These are phyloP conservation scores for Agriotes lineatus DNA, from an alignment of 2,888 invertebrate genomes.

Conservation along the genomic window DNA sequence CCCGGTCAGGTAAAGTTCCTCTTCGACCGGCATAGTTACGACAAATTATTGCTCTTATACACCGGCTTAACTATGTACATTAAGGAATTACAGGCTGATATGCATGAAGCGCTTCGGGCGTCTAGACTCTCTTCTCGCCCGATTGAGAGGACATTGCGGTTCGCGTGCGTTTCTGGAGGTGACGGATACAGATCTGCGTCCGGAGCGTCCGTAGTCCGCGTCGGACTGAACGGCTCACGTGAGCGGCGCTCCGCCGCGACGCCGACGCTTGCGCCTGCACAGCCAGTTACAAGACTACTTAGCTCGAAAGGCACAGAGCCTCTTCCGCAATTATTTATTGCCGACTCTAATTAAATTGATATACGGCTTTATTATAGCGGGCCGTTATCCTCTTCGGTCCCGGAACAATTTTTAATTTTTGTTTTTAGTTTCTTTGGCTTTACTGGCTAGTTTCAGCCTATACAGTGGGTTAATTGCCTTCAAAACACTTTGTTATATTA, in stretches of 20 bases:
- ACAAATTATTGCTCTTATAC: slow-evolving; percentile 35
- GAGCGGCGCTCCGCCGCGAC: slow-evolving; percentile 42
- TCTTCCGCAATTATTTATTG: slow-evolving; percentile 57
- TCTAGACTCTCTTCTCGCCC: not conserved
- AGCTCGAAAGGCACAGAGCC: slow-evolving; percentile 32
- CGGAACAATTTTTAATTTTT: too few species aligned
- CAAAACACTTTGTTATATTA: too few species aligned
- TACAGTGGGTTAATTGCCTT: too few species aligned
- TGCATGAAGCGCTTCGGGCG: not conserved
- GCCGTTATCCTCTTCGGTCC: too few species aligned
- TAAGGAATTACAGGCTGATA: slow-evolving; percentile 7
- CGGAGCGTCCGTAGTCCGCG: slow-evolving; percentile 54
- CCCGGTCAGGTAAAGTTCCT: slow-evolving; percentile 62
- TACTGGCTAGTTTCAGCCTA: too few species aligned
- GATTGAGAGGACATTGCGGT: slow-evolving; percentile 4
- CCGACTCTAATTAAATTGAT: too few species aligned
- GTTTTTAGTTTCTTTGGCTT: too few species aligned
- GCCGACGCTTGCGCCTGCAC: slow-evolving; percentile 52
- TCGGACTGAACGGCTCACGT: slow-evolving; percentile 59
- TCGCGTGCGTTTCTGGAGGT: slow-evolving; percentile 20
- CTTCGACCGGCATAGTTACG: slow-evolving; percentile 64
- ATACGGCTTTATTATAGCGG: too few species aligned
- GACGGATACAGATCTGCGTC: slow-evolving; percentile 23
- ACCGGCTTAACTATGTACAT: slow-evolving; percentile 25
- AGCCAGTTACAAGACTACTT: slow-evolving; percentile 49